A percentile compares a stretch with the other conserved stretches of the same genome.
These are phyloP conservation scores for Scelioninae gen. 1 DNA, from an alignment of 2,888 invertebrate genomes.

Conservation along the genomic window DNA sequence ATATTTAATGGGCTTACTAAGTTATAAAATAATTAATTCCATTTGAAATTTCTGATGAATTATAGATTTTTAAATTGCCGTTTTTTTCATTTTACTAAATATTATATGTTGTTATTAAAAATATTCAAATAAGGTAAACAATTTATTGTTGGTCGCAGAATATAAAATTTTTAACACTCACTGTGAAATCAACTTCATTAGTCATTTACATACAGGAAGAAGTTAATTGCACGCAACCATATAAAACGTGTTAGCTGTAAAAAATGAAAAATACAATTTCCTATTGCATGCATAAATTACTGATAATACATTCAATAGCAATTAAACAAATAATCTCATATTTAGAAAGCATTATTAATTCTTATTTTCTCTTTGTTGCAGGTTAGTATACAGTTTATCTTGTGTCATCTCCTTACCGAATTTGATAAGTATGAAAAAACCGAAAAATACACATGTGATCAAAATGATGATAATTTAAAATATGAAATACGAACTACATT, in stretches of 20 bases:
- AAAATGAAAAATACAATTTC: conserved; percentile 52
- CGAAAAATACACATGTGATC: no score
- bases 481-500: not conserved
- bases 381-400: conserved; percentile 27
- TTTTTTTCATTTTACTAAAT: no score
- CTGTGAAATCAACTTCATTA: conserved; percentile 62
- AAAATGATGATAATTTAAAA: no score
- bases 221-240: conserved; percentile 61
- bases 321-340: conserved; percentile 38
- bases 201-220: conserved; percentile 66
- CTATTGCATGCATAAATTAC: conserved; percentile 47
- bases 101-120: no score
- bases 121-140: no score
- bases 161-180: conserved; percentile 40
- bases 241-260: conserved; percentile 56
- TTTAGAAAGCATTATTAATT: conserved; percentile 13
- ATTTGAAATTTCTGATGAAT: no score
- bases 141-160: conserved; percentile 36
- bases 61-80: no score
- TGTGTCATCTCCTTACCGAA: no score
- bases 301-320: conserved; percentile 41
- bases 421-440: no score
- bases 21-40: no score
- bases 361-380: conserved; percentile 26
- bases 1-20: no score